Evolutionary conservation across 1,140 invertebrate genomes (phyloP).

Genomic region (Drosophila santomea): DNA sequence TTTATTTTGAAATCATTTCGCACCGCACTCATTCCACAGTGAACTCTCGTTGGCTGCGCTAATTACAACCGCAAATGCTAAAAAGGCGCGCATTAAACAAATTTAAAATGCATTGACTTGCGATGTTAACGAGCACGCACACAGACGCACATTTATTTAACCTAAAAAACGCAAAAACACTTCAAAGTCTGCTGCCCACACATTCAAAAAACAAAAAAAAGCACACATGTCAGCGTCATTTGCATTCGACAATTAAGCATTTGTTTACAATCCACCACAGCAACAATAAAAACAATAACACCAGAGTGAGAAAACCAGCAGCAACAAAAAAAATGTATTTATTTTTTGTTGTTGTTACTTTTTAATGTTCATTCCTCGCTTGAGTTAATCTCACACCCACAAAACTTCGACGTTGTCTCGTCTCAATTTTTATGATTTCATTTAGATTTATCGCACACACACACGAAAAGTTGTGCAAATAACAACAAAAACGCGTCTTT

Average conservation of each 20-base stretch:
- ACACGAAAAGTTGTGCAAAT: constrained; percentile 24
- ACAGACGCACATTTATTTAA: constrained; percentile 60
- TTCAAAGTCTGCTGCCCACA: constrained; percentile 70
- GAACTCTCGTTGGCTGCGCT: constrained; percentile 37
- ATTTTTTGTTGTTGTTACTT: not conserved
- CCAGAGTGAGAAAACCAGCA: constrained; percentile 45
- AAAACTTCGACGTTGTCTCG: constrained; percentile 31
- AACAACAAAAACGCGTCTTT: constrained; percentile 38
- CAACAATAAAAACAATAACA: constrained; percentile 45
- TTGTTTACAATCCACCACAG: constrained; percentile 69
- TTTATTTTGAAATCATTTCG: too few relatives aligned
- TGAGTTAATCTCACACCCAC: constrained; percentile 54
- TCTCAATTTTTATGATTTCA: constrained; percentile 58
- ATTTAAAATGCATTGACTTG: constrained; percentile 80
- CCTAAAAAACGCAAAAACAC: constrained; percentile 67
- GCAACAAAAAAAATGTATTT: constrained; percentile 22
- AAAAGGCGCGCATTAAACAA: constrained; percentile 69
- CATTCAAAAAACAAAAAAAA: not conserved
- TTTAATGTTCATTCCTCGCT: constrained; percentile 14
- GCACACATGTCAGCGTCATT: constrained; percentile 47
- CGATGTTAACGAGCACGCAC: constrained; percentile 65
- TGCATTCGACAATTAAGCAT: constrained; percentile 78
- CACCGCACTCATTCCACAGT: not conserved
- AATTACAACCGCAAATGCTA: constrained; percentile 70
- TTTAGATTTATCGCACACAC: constrained; percentile 57